phyloP scores from a whole-genome alignment of 2,888 invertebrate genomes.

The Eristalinus aeneus region DNA sequence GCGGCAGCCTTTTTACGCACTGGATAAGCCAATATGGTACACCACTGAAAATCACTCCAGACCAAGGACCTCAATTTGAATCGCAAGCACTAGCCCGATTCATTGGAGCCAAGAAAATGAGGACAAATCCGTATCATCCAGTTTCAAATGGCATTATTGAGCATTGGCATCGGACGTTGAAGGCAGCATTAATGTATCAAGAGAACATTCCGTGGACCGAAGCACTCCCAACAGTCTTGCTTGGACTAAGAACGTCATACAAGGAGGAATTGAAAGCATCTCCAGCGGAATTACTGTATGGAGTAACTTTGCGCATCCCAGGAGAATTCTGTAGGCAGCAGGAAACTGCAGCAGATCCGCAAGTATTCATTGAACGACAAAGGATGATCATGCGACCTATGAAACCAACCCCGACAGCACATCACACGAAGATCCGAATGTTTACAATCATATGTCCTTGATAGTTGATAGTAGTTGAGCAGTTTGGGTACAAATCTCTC shows the following conservation, averaged over 20 bases:
- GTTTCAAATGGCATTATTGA: slow-evolving; percentile 75
- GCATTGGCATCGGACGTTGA: slow-evolving; percentile 69
- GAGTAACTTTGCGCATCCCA: background rate
- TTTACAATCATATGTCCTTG: too few species aligned
- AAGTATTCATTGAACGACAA: too few species aligned
- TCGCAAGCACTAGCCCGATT: background rate
- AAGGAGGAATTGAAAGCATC: background rate
- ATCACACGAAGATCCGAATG: too few species aligned
- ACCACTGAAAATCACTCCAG: background rate
- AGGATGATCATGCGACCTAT: too few species aligned
- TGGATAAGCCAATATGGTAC: background rate
- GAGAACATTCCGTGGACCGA: background rate
- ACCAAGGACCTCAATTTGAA: background rate
- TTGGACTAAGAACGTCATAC: background rate
- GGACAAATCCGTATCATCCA: slow-evolving; percentile 76
- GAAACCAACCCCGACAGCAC: too few species aligned
- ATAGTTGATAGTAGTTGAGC: too few species aligned
- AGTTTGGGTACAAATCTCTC: too few species aligned
- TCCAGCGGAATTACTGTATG: background rate
- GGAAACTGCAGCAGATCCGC: too few species aligned
- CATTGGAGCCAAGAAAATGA: background rate
- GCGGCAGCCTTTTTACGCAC: background rate
- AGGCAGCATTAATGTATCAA: slow-evolving; percentile 60
- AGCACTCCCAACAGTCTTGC: background rate
- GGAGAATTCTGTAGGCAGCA: too few species aligned